Evolutionary conservation across 2,888 invertebrate genomes (phyloP).

Genomic region (Himalopsyche tibetana): DNA sequence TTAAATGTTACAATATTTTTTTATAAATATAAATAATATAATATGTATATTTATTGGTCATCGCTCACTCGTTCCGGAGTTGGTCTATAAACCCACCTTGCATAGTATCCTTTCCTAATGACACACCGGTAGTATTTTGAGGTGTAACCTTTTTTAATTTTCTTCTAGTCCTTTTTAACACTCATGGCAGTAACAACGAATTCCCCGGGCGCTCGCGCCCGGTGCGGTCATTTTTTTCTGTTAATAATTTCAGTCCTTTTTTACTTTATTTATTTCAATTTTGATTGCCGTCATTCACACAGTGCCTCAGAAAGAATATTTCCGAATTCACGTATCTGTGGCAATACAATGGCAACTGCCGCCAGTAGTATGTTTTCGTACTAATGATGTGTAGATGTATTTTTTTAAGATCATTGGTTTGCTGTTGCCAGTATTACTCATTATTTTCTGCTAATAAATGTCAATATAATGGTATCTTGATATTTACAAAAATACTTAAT

Average conservation of each 20-base stretch:
- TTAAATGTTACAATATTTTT: too few species aligned
- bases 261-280: constrained; percentile 37
- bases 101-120: constrained; percentile 53
- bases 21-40: background rate
- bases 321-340: too few species aligned
- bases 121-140: constrained; percentile 62
- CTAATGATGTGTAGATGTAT: too few species aligned
- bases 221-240: constrained; percentile 37
- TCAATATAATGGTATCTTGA: too few species aligned
- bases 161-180: constrained; percentile 51
- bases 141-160: constrained; percentile 64
- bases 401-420: too few species aligned
- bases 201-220: constrained; percentile 41
- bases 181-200: constrained; percentile 39
- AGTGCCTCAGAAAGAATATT: background rate
- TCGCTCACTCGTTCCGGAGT: background rate
- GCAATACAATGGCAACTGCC: too few species aligned
- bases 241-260: background rate
- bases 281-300: constrained; percentile 29
- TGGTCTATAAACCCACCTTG: background rate
- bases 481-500: too few species aligned
- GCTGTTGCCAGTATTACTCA: too few species aligned
- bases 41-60: background rate
- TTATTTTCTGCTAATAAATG: too few species aligned
- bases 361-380: too few species aligned